Base-by-base conservation (phyloP, 2,797 vertebrate genomes). In the Micrastur ruficollis region DNA sequence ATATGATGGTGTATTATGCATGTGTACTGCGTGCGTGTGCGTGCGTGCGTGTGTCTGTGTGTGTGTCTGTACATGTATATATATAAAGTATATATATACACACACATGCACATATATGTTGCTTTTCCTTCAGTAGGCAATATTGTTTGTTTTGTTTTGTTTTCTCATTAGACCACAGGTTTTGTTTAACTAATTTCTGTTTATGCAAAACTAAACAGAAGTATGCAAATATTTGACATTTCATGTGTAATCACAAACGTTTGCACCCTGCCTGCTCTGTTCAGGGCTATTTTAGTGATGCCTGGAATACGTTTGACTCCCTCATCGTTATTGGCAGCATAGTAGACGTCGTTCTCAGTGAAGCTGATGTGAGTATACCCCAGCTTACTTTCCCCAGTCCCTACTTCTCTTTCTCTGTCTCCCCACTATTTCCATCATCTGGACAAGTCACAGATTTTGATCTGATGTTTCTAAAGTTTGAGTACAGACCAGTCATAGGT, bases 311-410 rank as follows among this genome's bases (percentile, higher is more conserved):
- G 97, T 99, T 99, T 98, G 99, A 99, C 98, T 99, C 99, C 98
- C 98, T 99, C 99, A 99, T 99, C 99, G 99, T 99, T 98, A 99
- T 99, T 98, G 99, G 99, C 98, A 99, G 99, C 98, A 99, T 99
- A 99, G 99, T 99, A 98, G 99, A 99, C 98, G 99, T 99, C 98
- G 99, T 99, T 98, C 99, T 99, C 98, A 99, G 99, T 99, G 99
- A 99, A 99, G 99, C 99, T 47, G 99, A 99, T 98, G 99, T 99
- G 98, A 99, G 99, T 99, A 99, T 98, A 96, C 97, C 98, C 96
- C 96, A 91, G 96, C 96, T 95, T 96, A 96, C 97, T 97, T 97
- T 94, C 94, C 81, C 72, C 94, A 70, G 93, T 81, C 67, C 95
- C 95, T 93, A 95, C 91, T 97, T 95, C 95, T 97, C 86, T 97